phyloP scores from a whole-genome alignment of 2,113 vertebrate genomes.

The Pomatostomus ruficeps region DNA sequence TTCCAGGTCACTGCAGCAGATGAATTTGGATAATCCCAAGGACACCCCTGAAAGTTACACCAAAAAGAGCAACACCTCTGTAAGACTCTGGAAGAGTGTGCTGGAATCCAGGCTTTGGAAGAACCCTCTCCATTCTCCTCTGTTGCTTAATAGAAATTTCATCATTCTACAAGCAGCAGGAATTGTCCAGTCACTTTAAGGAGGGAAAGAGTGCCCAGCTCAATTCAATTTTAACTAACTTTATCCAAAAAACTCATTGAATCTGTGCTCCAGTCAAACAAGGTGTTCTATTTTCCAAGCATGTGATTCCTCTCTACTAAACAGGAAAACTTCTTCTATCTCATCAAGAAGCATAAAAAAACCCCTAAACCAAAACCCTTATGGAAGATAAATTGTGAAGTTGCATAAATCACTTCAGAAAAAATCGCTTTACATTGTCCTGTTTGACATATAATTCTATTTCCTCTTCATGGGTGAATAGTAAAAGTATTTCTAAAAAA shows the following conservation, averaged over 20 bases:
- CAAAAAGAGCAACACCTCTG: background rate
- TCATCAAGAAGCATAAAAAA: slow-evolving; percentile 14
- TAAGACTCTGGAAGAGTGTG: no score
- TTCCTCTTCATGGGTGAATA: slow-evolving; percentile 61
- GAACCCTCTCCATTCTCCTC: background rate
- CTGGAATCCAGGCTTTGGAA: background rate
- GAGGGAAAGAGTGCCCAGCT: background rate
- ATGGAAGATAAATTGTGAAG: background rate
- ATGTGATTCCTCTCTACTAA: background rate
- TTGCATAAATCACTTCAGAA: slow-evolving; percentile 57
- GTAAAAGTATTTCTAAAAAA: slow-evolving; percentile 74
- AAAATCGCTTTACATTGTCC: slow-evolving; percentile 52
- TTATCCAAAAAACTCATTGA: slow-evolving; percentile 21
- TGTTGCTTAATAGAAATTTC: background rate
- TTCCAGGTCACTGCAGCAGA: background rate
- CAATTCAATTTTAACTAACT: slow-evolving; percentile 35
- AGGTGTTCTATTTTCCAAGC: background rate
- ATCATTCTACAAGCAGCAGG: background rate
- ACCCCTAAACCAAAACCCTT: background rate
- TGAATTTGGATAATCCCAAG: background rate
- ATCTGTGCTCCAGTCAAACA: background rate
- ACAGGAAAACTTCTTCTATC: background rate
- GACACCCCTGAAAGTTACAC: background rate
- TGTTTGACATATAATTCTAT: slow-evolving; percentile 57
- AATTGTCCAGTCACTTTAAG: background rate